Evolutionary conservation across 2,797 vertebrate genomes (phyloP).

Genomic region (Craterocephalus amniculus): DNA sequence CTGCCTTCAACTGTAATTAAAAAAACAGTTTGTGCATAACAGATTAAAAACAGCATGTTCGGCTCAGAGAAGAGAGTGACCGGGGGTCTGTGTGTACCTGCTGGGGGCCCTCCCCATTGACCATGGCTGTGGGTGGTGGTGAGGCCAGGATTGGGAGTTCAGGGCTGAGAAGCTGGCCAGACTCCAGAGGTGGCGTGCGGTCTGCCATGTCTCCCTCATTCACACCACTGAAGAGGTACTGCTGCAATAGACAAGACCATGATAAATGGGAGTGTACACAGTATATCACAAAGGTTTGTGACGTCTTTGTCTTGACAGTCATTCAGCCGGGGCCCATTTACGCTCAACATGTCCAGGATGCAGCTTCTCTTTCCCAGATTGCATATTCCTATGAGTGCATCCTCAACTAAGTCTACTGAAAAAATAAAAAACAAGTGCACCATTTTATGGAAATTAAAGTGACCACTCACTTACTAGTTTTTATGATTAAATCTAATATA

Average conservation of each 20-base stretch:
- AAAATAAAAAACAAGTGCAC: neutral
- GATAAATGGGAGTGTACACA: conserved; percentile 25
- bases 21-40: conserved; percentile 7
- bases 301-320: conserved; percentile 9
- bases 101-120: conserved; percentile 94
- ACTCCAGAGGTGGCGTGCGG: conserved; percentile 94
- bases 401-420: neutral
- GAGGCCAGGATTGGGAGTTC: conserved; percentile 92
- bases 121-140: conserved; percentile 86
- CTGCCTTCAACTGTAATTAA: conserved; percentile 16
- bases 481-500: neutral
- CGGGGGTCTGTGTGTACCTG: conserved; percentile 83
- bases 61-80: conserved; percentile 1
- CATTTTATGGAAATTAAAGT: neutral
- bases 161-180: conserved; percentile 91
- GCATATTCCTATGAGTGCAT: neutral
- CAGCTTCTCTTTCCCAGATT: neutral
- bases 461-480: neutral
- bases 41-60: conserved; percentile 12
- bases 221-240: conserved; percentile 83
- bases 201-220: conserved; percentile 96
- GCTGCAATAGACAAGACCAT: conserved; percentile 64
- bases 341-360: conserved; percentile 11
- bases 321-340: conserved; percentile 30
- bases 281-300: conserved; percentile 1